These are phyloP conservation scores for Stomorhina lunata DNA, from an alignment of 2,888 invertebrate species.

Conservation along the genomic window DNA sequence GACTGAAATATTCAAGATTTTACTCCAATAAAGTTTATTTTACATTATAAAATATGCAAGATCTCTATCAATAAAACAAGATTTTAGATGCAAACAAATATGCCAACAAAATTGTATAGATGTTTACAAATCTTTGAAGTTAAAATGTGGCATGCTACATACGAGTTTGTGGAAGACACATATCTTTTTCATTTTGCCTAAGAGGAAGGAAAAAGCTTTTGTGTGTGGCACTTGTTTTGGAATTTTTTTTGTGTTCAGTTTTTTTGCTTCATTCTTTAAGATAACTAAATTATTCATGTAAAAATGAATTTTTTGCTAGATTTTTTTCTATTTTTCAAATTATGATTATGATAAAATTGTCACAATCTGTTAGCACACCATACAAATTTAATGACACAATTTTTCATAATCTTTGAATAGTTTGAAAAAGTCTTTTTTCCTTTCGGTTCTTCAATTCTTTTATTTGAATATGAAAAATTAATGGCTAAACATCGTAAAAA, in stretches of 20 bases:
- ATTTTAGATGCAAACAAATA: conserved; percentile 10
- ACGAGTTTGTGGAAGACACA: neutral
- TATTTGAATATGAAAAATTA: neutral
- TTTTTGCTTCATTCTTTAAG: conserved; percentile 25
- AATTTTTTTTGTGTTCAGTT: neutral
- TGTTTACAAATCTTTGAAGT: conserved; percentile 55
- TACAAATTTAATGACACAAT: conserved; percentile 58
- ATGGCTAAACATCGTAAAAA: too few species aligned
- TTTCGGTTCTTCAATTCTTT: neutral
- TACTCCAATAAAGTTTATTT: conserved; percentile 37
- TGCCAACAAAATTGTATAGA: conserved; percentile 50
- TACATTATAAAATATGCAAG: conserved; percentile 60
- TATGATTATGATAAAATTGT: conserved; percentile 59
- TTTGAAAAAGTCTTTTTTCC: conserved; percentile 20
- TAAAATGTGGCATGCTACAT: conserved; percentile 57
- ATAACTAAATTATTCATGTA: conserved; percentile 61
- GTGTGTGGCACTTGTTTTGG: conserved; percentile 56
- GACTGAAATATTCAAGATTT: conserved; percentile 39
- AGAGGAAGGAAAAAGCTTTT: conserved; percentile 40
- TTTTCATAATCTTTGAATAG: conserved; percentile 50
- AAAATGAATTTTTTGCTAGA: conserved; percentile 23
- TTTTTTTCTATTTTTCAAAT: conserved; percentile 21
- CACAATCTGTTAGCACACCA: conserved; percentile 61
- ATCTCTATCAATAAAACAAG: conserved; percentile 55
- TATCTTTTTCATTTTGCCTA: conserved; percentile 25